Conservation (phyloP, 2,113 vertebrate species). For the Balaeniceps rex region DNA sequence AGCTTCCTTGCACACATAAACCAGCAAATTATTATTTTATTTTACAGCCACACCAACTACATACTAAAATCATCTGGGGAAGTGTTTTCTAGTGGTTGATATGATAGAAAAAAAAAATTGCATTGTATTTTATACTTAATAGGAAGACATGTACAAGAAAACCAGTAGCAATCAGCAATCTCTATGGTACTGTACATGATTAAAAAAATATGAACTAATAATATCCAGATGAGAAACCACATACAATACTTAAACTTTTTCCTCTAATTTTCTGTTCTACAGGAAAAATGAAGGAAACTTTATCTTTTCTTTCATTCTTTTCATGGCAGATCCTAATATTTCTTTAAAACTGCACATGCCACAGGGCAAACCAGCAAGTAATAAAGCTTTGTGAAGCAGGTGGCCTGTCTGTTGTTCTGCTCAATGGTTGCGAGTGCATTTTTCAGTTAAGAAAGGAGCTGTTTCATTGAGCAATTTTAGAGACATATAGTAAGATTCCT, state of each 20-base stretch:
- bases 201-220: background rate
- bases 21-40: background rate
- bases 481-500: conserved; percentile 40
- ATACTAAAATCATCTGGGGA: background rate
- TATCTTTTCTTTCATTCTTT: conserved; percentile 1
- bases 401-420: background rate
- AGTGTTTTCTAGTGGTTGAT: background rate
- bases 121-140: background rate
- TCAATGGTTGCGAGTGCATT: background rate
- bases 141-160: background rate
- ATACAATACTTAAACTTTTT: background rate
- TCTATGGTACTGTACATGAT: background rate
- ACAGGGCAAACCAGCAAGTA: background rate
- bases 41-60: background rate
- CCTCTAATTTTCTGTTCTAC: background rate
- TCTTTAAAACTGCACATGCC: background rate
- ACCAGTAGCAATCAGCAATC: background rate
- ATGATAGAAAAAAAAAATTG: background rate
- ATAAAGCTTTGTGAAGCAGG: background rate
- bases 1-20: background rate
- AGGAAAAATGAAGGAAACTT: background rate
- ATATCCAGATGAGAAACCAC: background rate
- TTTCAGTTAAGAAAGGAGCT: background rate
- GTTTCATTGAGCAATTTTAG: background rate
- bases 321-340: background rate